These are phyloP conservation scores for Sciurus niger DNA, from an alignment of 2,113 vertebrate genomes.

Conservation along the genomic window DNA sequence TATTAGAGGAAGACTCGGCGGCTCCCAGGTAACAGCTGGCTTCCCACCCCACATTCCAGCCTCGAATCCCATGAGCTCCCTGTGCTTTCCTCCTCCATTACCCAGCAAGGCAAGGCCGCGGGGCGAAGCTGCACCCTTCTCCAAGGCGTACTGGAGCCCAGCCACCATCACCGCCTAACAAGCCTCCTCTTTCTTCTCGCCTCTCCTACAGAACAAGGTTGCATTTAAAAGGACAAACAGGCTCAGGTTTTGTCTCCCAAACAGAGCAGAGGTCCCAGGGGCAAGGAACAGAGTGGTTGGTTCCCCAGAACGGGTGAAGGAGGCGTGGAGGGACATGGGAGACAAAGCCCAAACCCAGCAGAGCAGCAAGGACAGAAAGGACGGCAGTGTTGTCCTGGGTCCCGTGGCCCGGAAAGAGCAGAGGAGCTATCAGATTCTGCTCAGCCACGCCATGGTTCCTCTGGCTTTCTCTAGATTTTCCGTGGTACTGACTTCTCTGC, in stretches of 20 bases:
- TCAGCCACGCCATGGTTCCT: background rate
- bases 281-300: slow-evolving; percentile 44
- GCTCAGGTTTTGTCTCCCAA: slow-evolving; percentile 69
- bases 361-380: slow-evolving; percentile 16
- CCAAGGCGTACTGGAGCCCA: slow-evolving; percentile 51
- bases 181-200: slow-evolving; percentile 63
- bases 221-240: slow-evolving; percentile 73
- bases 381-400: background rate
- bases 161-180: slow-evolving; percentile 53
- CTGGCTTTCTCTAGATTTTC: slow-evolving; percentile 73
- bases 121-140: background rate
- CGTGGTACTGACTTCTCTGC: slow-evolving; percentile 42
- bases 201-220: slow-evolving; percentile 72
- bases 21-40: slow-evolving; percentile 19
- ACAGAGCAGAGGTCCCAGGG: slow-evolving; percentile 67
- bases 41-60: background rate
- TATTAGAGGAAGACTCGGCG: background rate
- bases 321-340: slow-evolving; percentile 48
- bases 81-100: slow-evolving; percentile 1
- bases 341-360: slow-evolving; percentile 60
- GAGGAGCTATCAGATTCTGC: slow-evolving; percentile 54
- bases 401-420: background rate
- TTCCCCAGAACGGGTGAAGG: background rate
- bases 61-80: slow-evolving; percentile 36
- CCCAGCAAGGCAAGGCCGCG: slow-evolving; percentile 23